A percentile compares a stretch with the other conserved stretches of the same genome.
These are phyloP conservation scores for Hyaena hyaena DNA, from an alignment of 2,113 vertebrate genomes.

Conservation along the genomic window DNA sequence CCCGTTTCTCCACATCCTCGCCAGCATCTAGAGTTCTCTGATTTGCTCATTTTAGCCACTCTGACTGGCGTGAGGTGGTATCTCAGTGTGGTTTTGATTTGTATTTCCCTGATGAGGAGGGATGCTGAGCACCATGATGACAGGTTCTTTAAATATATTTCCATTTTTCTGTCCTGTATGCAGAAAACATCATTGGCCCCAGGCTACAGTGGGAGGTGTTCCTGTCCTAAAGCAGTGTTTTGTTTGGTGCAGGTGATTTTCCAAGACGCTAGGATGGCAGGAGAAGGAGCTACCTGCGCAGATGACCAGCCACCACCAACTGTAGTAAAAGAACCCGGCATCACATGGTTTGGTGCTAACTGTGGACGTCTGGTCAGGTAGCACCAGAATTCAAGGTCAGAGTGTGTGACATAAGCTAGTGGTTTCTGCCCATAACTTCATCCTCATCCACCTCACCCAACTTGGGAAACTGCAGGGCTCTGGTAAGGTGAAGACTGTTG, in stretches of 20 bases:
- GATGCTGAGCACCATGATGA: too few species aligned
- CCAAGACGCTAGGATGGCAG: not conserved
- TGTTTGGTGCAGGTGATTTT: not conserved
- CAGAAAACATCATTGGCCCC: not conserved
- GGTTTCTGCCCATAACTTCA: not conserved
- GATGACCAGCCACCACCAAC: not conserved
- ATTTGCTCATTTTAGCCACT: too few species aligned
- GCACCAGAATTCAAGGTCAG: not conserved
- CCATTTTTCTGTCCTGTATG: not conserved
- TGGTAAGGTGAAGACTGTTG: rapidly evolving
- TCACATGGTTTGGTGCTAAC: not conserved
- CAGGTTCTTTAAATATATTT: not conserved
- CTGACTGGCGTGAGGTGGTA: too few species aligned
- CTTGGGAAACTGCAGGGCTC: not conserved
- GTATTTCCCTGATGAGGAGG: too few species aligned
- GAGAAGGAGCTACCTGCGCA: not conserved
- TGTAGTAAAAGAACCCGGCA: not conserved
- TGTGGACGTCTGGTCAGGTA: not conserved
- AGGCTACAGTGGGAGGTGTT: not conserved
- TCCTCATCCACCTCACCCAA: not conserved
- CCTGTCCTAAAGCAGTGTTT: not conserved
- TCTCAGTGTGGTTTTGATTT: too few species aligned
- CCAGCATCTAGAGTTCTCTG: too few species aligned
- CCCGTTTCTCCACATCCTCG: too few species aligned
- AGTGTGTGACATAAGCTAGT: not conserved